A percentile compares a stretch with the other conserved stretches of the same genome.
These are phyloP conservation scores for Chondrilla cf. caribensis DNA, from an alignment of 37 sponge, comb jelly and placozoan genomes.

Conservation along the genomic window DNA sequence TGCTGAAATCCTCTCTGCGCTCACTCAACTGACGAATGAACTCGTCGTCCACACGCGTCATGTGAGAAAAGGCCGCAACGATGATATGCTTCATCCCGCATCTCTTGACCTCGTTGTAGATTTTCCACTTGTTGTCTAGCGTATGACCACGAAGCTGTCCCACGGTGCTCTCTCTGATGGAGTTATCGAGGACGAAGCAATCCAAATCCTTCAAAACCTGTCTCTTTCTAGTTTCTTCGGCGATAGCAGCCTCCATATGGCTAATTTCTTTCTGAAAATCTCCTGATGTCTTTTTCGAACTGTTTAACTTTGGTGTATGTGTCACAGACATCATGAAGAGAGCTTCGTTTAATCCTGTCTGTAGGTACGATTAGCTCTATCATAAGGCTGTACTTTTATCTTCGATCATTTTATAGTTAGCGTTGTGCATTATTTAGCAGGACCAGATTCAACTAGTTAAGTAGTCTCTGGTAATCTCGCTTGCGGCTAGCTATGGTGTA, in stretches of 20 bases:
- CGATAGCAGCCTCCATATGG: not conserved
- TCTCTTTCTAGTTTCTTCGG: not conserved
- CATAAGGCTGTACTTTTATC: too few relatives aligned
- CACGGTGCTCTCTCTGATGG: slow-evolving; percentile 51
- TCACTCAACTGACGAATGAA: slow-evolving; percentile 22
- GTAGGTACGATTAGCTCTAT: too few relatives aligned
- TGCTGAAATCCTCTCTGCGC: slow-evolving; percentile 30
- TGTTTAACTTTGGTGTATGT: too few relatives aligned
- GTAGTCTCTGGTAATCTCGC: too few relatives aligned
- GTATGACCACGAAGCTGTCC: slow-evolving; percentile 51
- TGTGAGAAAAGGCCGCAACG: slow-evolving; percentile 43
- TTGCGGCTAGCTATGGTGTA: too few relatives aligned
- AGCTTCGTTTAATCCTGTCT: too few relatives aligned
- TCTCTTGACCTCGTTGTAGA: slow-evolving; percentile 48
- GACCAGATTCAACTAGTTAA: too few relatives aligned
- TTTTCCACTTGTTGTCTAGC: slow-evolving; percentile 40
- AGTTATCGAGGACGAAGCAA: slow-evolving; percentile 50
- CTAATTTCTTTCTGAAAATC: not conserved
- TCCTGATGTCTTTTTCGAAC: too few relatives aligned
- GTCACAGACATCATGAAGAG: too few relatives aligned
- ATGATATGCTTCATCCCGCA: slow-evolving; percentile 37
- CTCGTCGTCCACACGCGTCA: slow-evolving; percentile 38
- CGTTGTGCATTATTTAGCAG: too few relatives aligned
- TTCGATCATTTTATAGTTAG: too few relatives aligned
- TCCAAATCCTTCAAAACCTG: slow-evolving; percentile 29